These are phyloP conservation scores for Megaleporinus macrocephalus DNA, from an alignment of 2,113 vertebrate species.

Conservation along the genomic window DNA sequence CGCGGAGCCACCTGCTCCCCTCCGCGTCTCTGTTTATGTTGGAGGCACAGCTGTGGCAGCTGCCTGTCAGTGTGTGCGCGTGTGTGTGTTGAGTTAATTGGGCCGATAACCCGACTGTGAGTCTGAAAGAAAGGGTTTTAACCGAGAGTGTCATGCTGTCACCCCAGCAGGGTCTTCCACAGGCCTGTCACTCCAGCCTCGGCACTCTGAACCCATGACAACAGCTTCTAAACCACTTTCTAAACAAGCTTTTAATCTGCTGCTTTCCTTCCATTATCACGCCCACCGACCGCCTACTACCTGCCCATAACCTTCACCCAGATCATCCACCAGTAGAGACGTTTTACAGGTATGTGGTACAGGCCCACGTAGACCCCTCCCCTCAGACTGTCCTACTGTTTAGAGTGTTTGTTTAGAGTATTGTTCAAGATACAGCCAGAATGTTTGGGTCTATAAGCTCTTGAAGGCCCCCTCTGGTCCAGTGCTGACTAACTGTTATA, in stretches of 20 bases:
- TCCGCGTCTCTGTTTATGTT: not conserved
- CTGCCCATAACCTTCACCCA: not conserved
- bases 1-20: slow-evolving; percentile 10
- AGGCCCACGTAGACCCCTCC: too few relatives aligned
- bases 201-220: slow-evolving; percentile 26
- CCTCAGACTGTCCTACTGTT: too few relatives aligned
- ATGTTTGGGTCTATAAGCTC: too few relatives aligned
- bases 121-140: slow-evolving; percentile 60
- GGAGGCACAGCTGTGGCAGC: slow-evolving; percentile 63
- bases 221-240: slow-evolving; percentile 25
- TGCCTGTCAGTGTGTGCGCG: slow-evolving; percentile 64
- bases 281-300: not conserved
- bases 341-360: too few relatives aligned
- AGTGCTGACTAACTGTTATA: too few relatives aligned
- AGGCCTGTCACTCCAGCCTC: slow-evolving; percentile 24
- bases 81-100: slow-evolving; percentile 64
- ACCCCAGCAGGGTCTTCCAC: slow-evolving; percentile 45
- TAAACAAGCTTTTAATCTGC: not conserved
- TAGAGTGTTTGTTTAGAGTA: too few relatives aligned
- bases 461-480: too few relatives aligned
- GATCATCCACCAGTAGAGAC: not conserved
- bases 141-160: slow-evolving; percentile 54
- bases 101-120: slow-evolving; percentile 62
- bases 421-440: too few relatives aligned
- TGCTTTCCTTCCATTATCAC: not conserved